Conservation (phyloP, 2,797 vertebrate genomes). For the Meda fulgida region DNA sequence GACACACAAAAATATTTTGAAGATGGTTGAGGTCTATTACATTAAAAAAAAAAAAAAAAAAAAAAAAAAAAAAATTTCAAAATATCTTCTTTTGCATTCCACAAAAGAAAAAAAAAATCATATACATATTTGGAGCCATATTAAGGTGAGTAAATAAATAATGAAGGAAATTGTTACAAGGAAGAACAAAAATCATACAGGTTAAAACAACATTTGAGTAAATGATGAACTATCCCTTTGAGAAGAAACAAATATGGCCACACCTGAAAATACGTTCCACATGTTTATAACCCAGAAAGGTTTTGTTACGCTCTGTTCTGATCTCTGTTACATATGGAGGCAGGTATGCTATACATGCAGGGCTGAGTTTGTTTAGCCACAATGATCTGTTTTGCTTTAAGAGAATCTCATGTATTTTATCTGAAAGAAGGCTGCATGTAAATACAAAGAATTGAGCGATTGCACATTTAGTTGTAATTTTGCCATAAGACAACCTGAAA, state of each 20-base stretch:
- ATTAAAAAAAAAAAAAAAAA: background rate
- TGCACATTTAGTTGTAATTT: background rate
- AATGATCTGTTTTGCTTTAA: background rate
- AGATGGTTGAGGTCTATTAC: background rate
- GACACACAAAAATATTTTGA: background rate
- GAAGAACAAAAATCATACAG: background rate
- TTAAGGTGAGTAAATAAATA: background rate
- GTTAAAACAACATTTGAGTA: background rate
- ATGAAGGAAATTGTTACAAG: too few relatives aligned
- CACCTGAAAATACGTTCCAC: conserved; percentile 2
- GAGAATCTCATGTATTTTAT: background rate
- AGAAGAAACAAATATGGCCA: background rate
- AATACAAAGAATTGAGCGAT: background rate
- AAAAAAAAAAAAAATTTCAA: too few relatives aligned
- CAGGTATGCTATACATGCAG: conserved; percentile 4
- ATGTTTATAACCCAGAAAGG: conserved; percentile 16
- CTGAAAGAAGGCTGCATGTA: background rate
- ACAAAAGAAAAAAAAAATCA: background rate
- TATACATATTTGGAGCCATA: background rate
- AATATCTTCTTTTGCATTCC: background rate
- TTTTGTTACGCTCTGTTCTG: background rate
- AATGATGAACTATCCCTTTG: background rate
- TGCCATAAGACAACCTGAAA: background rate
- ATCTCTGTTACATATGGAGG: conserved; percentile 17
- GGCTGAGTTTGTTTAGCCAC: background rate